Evolutionary conservation across 2,888 invertebrate species (phyloP).

Genomic region (Pollenia griseotomentosa): DNA sequence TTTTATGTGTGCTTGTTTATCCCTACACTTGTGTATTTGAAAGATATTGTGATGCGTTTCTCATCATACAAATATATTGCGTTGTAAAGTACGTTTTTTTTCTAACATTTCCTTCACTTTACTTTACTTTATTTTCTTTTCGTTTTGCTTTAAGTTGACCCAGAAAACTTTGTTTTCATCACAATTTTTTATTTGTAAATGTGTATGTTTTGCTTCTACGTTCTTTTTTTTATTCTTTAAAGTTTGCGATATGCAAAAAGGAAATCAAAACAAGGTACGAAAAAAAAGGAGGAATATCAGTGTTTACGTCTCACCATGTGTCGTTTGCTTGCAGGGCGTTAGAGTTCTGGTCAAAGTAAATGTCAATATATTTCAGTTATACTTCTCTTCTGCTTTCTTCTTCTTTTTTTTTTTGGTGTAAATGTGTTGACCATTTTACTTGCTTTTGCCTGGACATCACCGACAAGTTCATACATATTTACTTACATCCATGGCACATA

Average conservation of each 20-base stretch:
- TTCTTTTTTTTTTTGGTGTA: background rate
- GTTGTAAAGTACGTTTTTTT: constrained; percentile 18
- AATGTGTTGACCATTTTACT: constrained; percentile 12
- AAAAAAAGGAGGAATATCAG: background rate
- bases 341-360: constrained; percentile 42
- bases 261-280: constrained; percentile 2
- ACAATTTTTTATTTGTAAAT: background rate
- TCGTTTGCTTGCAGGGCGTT: constrained; percentile 10
- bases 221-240: background rate
- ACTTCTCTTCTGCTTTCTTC: background rate
- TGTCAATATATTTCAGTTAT: constrained; percentile 36
- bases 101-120: background rate
- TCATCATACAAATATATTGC: constrained; percentile 3
- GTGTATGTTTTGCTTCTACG: background rate
- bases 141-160: constrained; percentile 29
- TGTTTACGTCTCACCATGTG: background rate
- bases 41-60: constrained; percentile 17
- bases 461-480: background rate
- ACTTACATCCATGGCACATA: background rate
- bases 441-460: background rate
- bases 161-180: constrained; percentile 36
- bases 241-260: constrained; percentile 18
- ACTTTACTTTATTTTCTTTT: background rate
- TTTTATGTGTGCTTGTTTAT: constrained; percentile 2
- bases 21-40: background rate